Conservation (phyloP, 1,140 invertebrate genomes). For the Plodia interpunctella region DNA sequence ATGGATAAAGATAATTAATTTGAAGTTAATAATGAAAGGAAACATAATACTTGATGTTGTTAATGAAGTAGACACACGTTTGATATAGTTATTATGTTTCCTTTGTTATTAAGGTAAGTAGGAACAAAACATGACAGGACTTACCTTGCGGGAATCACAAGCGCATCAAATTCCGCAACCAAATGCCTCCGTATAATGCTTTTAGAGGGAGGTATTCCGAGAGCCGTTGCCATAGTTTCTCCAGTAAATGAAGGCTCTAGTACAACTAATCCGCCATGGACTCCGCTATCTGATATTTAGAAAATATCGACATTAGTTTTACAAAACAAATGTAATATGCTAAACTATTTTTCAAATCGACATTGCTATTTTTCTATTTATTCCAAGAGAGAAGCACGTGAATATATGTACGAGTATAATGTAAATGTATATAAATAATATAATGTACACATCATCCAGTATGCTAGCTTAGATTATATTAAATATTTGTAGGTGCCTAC, state of each 20-base stretch:
- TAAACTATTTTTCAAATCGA: too few species aligned
- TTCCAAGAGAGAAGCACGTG: too few species aligned
- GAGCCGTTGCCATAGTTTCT: conserved; percentile 94
- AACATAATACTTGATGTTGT: conserved; percentile 21
- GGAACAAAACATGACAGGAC: conserved; percentile 20
- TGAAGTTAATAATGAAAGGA: conserved; percentile 12
- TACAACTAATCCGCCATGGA: conserved; percentile 94
- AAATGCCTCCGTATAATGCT: conserved; percentile 95
- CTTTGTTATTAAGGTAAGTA: conserved; percentile 11
- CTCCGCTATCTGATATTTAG: conserved; percentile 86
- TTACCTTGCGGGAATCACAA: conserved; percentile 94
- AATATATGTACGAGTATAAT: too few species aligned
- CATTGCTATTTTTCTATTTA: too few species aligned
- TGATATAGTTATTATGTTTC: conserved; percentile 33
- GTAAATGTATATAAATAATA: too few species aligned
- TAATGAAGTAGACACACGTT: background rate
- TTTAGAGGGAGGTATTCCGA: conserved; percentile 94
- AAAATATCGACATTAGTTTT: too few species aligned
- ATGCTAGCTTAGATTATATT: too few species aligned
- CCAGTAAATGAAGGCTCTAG: conserved; percentile 95
- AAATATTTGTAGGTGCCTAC: too few species aligned
- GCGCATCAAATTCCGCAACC: conserved; percentile 91
- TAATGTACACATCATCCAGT: too few species aligned
- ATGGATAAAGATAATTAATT: conserved; percentile 8
- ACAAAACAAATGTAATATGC: too few species aligned